Evolutionary conservation across 2,797 vertebrate genomes (phyloP), one percentile per base, ranked within the genome.

Genomic region (Chloroceryle inda): DNA sequence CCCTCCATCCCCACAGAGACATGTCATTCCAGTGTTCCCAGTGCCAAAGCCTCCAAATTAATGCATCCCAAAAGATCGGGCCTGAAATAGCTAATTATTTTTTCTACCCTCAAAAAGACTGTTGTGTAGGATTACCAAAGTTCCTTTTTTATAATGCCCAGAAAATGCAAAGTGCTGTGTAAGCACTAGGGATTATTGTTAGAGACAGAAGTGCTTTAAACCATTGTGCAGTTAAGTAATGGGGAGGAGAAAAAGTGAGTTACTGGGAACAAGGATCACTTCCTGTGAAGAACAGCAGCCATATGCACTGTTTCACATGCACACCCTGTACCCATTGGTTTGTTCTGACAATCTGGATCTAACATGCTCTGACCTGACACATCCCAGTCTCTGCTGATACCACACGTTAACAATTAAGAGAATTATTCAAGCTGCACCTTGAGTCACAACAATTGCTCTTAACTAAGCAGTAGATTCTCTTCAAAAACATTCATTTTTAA

Each of bases 21-120:
- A 21, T 0, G 0, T 3, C 55, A 62, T 24, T 18, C 1, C 0
- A 0, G 9, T 1, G 0, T 5, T 92, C 63, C 68, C 67, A 2
- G 33, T 0, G n/a, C 58, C 2, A 0, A 33, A 64, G 66, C 72
- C 71, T 56, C 73, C 56, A 12, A n/a, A 79, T 10, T 18, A 75
- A 8, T 82, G 55, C 52, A 83, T n/a, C 66, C 50, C 82, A 79
- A 52, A 86, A 91, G 68, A 76, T 40, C 81, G 0, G 4, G 55
- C 63, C 59, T 56, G 72, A 86, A 72, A 80, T 38, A 40, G 33
- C 13, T 18, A 29, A 82, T 47, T 31, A 40, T 8, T 50, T 64
- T n/a, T 71, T 50, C 69, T 76, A 63, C 63, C 24, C 64, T 94
- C 71, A 33, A 26, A 26, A 92, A 55, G 56, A 37, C 45, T 53